phyloP scores from a whole-genome alignment of 2,797 vertebrate genomes.

The Buphagus erythrorhynchus region DNA sequence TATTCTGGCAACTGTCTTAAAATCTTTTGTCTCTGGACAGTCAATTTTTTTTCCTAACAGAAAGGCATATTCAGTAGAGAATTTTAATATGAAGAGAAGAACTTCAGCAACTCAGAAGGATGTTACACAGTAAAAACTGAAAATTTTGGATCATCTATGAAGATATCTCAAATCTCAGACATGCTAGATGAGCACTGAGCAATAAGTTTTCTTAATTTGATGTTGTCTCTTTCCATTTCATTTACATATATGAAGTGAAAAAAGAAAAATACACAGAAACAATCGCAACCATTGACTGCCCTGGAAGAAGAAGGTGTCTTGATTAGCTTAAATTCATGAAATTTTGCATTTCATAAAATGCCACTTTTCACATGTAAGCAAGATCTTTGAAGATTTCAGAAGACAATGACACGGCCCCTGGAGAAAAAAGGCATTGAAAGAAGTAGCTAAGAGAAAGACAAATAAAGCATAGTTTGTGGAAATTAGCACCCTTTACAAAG shows the following conservation, averaged over 20 bases:
- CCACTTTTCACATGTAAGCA: slow-evolving; percentile 61
- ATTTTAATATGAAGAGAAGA: not conserved
- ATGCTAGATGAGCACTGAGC: not conserved
- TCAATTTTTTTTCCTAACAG: not conserved
- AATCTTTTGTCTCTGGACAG: not conserved
- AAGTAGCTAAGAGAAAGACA: slow-evolving; percentile 55
- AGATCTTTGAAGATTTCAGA: slow-evolving; percentile 67
- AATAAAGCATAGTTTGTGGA: slow-evolving; percentile 43
- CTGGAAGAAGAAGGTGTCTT: slow-evolving; percentile 4
- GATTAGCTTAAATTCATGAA: slow-evolving; percentile 48
- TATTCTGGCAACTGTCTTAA: not conserved
- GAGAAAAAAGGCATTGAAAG: slow-evolving; percentile 66
- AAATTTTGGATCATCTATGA: not conserved
- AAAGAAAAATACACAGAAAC: not conserved
- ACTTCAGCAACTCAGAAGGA: not conserved
- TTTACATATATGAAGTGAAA: not conserved
- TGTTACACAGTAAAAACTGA: not conserved
- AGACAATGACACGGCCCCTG: slow-evolving; percentile 59
- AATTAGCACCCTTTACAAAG: slow-evolving; percentile 48
- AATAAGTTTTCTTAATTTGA: not conserved
- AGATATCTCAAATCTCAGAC: not conserved
- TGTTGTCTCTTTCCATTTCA: not conserved
- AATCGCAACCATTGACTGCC: not conserved
- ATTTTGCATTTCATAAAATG: slow-evolving; percentile 10
- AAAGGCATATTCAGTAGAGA: not conserved